Evolutionary conservation across 2,113 vertebrate genomes (phyloP).

Genomic region (Callocephalon fimbriatum): DNA sequence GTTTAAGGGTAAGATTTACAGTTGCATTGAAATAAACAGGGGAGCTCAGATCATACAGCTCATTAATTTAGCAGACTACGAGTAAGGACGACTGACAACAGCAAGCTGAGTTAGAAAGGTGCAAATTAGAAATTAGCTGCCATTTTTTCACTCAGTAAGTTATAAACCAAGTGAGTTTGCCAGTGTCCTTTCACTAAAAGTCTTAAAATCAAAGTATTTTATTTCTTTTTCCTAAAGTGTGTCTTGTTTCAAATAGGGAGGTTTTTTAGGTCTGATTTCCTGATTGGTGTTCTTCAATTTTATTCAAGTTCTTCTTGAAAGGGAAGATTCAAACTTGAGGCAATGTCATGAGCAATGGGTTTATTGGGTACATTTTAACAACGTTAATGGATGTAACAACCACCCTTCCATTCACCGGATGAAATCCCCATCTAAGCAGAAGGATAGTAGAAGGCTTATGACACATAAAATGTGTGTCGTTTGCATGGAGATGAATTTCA

Average conservation of each 20-base stretch:
- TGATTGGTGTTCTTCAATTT: not conserved
- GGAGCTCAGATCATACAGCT: not conserved
- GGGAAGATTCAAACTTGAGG: not conserved
- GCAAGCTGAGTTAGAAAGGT: not conserved
- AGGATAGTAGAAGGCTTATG: conserved; percentile 25
- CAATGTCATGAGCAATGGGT: conserved; percentile 16
- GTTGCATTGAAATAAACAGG: conserved; percentile 1
- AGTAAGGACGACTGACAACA: not conserved
- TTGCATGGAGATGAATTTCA: conserved; percentile 69
- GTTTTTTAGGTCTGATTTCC: not conserved
- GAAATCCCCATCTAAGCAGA: conserved; percentile 36
- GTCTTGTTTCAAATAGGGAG: not conserved
- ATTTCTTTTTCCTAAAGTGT: not conserved
- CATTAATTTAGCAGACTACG: conserved; percentile 11
- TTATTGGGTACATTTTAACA: not conserved
- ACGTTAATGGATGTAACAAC: conserved; percentile 20
- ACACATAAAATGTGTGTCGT: conserved; percentile 53
- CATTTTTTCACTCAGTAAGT: not conserved
- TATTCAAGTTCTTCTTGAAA: not conserved
- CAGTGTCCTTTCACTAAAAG: not conserved
- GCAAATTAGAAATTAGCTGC: not conserved
- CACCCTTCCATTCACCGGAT: conserved; percentile 32
- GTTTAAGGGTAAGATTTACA: conserved; percentile 2
- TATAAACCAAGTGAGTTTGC: not conserved
- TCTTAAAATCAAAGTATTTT: not conserved